These are phyloP conservation scores for Theristicus caerulescens DNA, from an alignment of 2,113 vertebrate genomes.

Conservation along the genomic window DNA sequence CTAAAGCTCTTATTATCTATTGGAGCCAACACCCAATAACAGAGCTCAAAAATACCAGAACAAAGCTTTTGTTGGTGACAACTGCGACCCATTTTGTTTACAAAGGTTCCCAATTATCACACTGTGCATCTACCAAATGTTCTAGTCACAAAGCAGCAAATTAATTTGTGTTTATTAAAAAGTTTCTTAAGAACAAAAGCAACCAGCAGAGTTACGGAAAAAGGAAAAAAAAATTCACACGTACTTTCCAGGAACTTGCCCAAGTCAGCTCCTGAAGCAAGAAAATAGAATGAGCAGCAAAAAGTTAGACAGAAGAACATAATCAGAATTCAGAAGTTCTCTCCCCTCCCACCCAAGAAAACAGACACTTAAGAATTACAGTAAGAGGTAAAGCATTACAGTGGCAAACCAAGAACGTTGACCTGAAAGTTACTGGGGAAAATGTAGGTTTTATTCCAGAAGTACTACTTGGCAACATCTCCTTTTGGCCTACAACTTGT, in stretches of 20 bases:
- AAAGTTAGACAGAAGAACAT: constrained; percentile 6
- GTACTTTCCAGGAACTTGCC: constrained; percentile 63
- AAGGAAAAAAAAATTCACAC: neutral
- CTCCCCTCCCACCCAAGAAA: neutral
- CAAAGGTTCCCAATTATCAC: neutral
- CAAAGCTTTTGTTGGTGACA: neutral
- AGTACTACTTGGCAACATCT: neutral
- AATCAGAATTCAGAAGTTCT: neutral
- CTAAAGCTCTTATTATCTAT: neutral
- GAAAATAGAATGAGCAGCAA: constrained; percentile 44
- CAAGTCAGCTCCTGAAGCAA: constrained; percentile 67
- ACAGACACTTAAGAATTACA: neutral
- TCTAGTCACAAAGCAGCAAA: neutral
- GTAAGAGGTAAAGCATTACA: neutral
- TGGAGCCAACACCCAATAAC: neutral
- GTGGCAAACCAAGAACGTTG: neutral
- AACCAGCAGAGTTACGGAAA: neutral
- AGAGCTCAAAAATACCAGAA: neutral
- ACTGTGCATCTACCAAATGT: neutral
- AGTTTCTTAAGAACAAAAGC: constrained; percentile 14
- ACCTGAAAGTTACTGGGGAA: neutral
- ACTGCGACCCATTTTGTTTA: neutral
- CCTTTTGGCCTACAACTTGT: neutral
- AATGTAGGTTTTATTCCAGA: neutral
- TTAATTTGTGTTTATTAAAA: constrained; percentile 14